Conservation (phyloP, 2,113 vertebrate species). For the Falco punctatus region DNA sequence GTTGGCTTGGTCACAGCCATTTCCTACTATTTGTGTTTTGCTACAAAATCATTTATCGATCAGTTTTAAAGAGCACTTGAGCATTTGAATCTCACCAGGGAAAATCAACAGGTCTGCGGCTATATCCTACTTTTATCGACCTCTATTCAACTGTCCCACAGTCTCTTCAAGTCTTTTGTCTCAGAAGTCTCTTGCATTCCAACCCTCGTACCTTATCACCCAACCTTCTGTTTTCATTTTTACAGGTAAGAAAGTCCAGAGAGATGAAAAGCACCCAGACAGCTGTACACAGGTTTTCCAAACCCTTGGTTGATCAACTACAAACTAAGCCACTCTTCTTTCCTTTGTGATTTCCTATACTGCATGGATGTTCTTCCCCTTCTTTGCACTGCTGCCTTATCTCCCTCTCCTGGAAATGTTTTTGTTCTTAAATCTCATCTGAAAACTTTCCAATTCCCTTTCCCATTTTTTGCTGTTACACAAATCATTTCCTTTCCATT, state of each 20-base stretch:
- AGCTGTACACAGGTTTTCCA: not conserved
- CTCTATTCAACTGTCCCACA: not conserved
- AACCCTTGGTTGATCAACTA: not conserved
- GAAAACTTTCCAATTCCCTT: slow-evolving; percentile 38
- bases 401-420: not conserved
- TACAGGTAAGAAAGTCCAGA: not conserved
- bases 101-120: not conserved
- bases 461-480: not conserved
- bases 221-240: not conserved
- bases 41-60: not conserved
- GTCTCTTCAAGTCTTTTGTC: not conserved
- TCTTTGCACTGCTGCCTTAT: not conserved
- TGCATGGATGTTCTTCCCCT: not conserved
- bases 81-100: not conserved
- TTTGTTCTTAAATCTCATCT: slow-evolving; percentile 30
- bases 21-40: not conserved
- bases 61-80: not conserved
- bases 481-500: slow-evolving; percentile 15
- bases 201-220: not conserved
- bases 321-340: not conserved
- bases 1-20: not conserved
- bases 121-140: not conserved
- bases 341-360: not conserved
- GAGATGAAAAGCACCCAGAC: not conserved
- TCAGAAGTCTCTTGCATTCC: not conserved